Evolutionary conservation across 1,140 invertebrate species (phyloP), one percentile per base, ranked within the genome.

Genomic region (Vollenhovia emeryi): DNA sequence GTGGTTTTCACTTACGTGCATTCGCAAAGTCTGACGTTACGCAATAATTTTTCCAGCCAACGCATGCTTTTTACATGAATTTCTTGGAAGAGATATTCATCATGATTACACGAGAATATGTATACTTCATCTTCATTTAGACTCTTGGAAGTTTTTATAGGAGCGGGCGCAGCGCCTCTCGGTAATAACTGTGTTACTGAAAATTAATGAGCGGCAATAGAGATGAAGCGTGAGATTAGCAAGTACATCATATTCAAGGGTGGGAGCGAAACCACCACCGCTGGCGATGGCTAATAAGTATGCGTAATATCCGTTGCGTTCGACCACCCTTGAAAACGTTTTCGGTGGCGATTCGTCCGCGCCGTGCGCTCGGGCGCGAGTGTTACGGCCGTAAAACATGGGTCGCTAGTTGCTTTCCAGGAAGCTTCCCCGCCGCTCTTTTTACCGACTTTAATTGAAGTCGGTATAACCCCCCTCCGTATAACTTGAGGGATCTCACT

Each of bases 391-490:
- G 57, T 89, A 88, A 87, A 89, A 59, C 89, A 33, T 69, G 36
- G 85, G 84, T 85, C 64, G 85, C 88, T 89, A 85, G 88, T 85
- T 86, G 66, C 62, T 89, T 84, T 90, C 86, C 86, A 71, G 57
- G 86, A 90, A 90, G 68, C 80, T 85, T 87, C 78, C 86, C 60
- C 62, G 59, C 45, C 50, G 48, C 71, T 69, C 78, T 92, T 90
- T 92, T 92, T 91, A 88, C 87, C 89, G 87, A 80, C 90, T 91
- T 91, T 93, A 94, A 94, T 94, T 93, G 93, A 93, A 91, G 90
- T 40, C 36, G 6, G 7, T 40, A 6, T 36, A 2, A 6, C 36
- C 36, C 36, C 36, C 45, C 88, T 87, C 83, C 89, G 90, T 80
- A 86, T 89, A 92, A 90, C 90, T 89, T 84, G 85, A 90, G 84